Percentiles rank a stretch among this genome's conserved stretches.
phyloP scores from a whole-genome alignment of 2,888 invertebrate species.

The Aphodius sticticus region DNA sequence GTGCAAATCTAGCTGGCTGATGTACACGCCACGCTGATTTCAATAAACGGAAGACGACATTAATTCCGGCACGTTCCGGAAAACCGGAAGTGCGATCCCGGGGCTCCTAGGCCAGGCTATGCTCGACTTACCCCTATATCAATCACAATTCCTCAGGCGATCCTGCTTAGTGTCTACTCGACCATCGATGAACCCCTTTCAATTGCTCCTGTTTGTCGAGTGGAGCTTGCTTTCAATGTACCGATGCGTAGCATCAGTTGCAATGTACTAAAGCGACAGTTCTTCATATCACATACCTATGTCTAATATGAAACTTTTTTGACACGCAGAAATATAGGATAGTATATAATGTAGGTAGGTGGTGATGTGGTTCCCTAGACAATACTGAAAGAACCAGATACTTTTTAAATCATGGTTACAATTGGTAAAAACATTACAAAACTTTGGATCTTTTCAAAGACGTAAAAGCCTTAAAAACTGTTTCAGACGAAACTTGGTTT shows the following conservation, averaged over 20 bases:
- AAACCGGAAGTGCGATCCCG: not conserved
- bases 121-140: not conserved
- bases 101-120: not conserved
- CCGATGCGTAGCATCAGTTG: not conserved
- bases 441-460: too few relatives aligned
- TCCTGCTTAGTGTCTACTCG: not conserved
- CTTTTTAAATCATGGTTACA: too few relatives aligned
- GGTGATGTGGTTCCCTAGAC: too few relatives aligned
- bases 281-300: not conserved
- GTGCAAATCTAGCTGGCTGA: not conserved
- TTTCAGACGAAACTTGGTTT: too few relatives aligned
- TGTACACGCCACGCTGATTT: not conserved
- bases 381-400: too few relatives aligned
- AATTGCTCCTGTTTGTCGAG: not conserved
- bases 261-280: not conserved
- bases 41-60: constrained; percentile 4
- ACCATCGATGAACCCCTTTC: not conserved
- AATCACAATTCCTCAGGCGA: not conserved
- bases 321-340: too few relatives aligned
- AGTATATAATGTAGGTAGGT: too few relatives aligned
- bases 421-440: too few relatives aligned
- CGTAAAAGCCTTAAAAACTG: too few relatives aligned
- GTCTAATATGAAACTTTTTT: too few relatives aligned
- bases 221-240: not conserved
- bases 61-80: not conserved